phyloP scores from a whole-genome alignment of 1,140 invertebrate genomes.

The Gryon sp. region DNA sequence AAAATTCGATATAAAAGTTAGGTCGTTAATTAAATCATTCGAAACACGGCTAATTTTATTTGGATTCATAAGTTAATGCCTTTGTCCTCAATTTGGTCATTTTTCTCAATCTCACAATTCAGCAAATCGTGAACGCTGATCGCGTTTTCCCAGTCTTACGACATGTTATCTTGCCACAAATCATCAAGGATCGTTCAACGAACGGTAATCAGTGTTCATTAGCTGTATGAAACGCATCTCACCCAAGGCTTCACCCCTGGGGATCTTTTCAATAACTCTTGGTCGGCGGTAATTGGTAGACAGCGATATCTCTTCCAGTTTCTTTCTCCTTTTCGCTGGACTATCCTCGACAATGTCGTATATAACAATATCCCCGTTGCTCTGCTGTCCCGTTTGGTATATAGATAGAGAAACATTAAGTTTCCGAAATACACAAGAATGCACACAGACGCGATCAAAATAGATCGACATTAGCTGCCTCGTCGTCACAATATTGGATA shows the following conservation, averaged over 20 bases:
- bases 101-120: conserved; percentile 17
- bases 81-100: conserved; percentile 1
- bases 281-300: conserved; percentile 77
- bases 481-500: conserved; percentile 59
- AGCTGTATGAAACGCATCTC: conserved; percentile 71
- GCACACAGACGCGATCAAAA: conserved; percentile 60
- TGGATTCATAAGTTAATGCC: background rate
- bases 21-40: background rate
- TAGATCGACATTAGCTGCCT: conserved; percentile 68
- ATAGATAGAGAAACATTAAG: conserved; percentile 79
- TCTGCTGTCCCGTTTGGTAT: conserved; percentile 71
- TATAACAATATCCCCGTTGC: conserved; percentile 77
- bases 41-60: background rate
- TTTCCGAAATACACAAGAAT: conserved; percentile 69
- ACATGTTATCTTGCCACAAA: conserved; percentile 68
- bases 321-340: conserved; percentile 64
- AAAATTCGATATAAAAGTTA: too few relatives aligned
- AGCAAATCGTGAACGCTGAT: conserved; percentile 15
- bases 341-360: conserved; percentile 74
- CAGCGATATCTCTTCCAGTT: conserved; percentile 73
- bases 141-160: conserved; percentile 28
- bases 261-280: conserved; percentile 79
- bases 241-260: conserved; percentile 67
- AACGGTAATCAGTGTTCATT: conserved; percentile 79
- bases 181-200: conserved; percentile 70